phyloP scores from a whole-genome alignment of 2,888 invertebrate genomes.

The Nyleta sp. region DNA sequence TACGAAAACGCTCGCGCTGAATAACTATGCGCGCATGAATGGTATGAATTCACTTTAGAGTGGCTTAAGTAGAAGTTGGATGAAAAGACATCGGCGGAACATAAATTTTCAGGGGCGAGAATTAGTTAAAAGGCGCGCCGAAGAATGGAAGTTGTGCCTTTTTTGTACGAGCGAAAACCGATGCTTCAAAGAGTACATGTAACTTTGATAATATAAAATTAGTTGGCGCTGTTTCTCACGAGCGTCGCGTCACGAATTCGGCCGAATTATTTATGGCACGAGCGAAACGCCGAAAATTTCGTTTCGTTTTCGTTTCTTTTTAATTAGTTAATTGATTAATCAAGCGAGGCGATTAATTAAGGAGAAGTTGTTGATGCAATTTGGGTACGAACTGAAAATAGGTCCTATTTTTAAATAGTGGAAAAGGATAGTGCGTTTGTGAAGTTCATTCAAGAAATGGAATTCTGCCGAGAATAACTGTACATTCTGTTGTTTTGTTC shows the following conservation, averaged over 20 bases:
- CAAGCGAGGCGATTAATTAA: too few species aligned
- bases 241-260: background rate
- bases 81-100: constrained; percentile 57
- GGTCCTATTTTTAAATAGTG: too few species aligned
- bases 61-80: constrained; percentile 44
- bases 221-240: constrained; percentile 7
- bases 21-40: constrained; percentile 50
- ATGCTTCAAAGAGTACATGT: constrained; percentile 30
- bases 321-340: too few species aligned
- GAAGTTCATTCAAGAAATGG: too few species aligned
- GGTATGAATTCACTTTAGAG: constrained; percentile 47
- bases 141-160: constrained; percentile 32
- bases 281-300: too few species aligned
- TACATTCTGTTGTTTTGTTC: too few species aligned
- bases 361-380: too few species aligned
- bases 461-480: too few species aligned
- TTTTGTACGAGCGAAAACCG: constrained; percentile 14
- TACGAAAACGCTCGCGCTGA: constrained; percentile 46
- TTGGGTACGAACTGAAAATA: too few species aligned
- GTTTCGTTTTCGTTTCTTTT: too few species aligned
- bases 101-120: constrained; percentile 39
- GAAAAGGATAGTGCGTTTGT: too few species aligned
- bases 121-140: constrained; percentile 42
- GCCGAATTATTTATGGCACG: too few species aligned
- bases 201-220: constrained; percentile 40